phyloP scores from a whole-genome alignment of 2,888 invertebrate genomes.

The Sicus ferrugineus region DNA sequence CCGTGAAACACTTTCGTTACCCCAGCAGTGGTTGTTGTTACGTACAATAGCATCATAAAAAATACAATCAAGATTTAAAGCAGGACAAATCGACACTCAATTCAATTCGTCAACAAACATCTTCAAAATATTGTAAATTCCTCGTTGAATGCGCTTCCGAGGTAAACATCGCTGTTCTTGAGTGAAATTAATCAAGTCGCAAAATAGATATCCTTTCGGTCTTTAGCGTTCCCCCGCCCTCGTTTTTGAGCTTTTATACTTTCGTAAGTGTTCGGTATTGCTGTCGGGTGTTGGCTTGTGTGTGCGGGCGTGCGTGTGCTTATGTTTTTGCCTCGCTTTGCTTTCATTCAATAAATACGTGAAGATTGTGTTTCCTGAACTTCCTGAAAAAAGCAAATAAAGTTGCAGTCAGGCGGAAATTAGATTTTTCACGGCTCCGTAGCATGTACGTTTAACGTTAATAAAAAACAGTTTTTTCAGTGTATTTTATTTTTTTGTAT shows the following conservation, averaged over 20 bases:
- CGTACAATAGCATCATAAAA: not conserved
- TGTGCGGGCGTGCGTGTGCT: too few species aligned
- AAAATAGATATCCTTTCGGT: not conserved
- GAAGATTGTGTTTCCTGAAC: not conserved
- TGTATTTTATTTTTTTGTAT: not conserved
- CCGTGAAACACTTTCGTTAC: not conserved
- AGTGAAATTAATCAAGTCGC: not conserved
- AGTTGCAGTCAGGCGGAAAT: too few species aligned
- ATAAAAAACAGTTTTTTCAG: not conserved
- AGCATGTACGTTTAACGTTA: too few species aligned
- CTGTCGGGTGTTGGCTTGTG: too few species aligned
- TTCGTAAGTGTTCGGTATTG: not conserved
- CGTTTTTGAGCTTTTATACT: not conserved
- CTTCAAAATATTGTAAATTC: not conserved
- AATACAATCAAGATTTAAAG: not conserved
- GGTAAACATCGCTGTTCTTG: not conserved
- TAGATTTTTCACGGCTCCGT: too few species aligned
- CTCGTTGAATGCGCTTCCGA: not conserved
- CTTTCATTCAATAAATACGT: not conserved
- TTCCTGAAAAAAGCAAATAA: too few species aligned
- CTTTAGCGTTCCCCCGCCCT: not conserved
- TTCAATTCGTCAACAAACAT: conserved; percentile 1
- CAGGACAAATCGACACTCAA: too few species aligned
- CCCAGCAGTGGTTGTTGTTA: conserved; percentile 2
- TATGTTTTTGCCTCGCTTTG: not conserved